A percentile compares a stretch with the other conserved stretches of the same genome.
Conservation (phyloP, 2,888 invertebrate genomes). For the Drosophila cracens region DNA sequence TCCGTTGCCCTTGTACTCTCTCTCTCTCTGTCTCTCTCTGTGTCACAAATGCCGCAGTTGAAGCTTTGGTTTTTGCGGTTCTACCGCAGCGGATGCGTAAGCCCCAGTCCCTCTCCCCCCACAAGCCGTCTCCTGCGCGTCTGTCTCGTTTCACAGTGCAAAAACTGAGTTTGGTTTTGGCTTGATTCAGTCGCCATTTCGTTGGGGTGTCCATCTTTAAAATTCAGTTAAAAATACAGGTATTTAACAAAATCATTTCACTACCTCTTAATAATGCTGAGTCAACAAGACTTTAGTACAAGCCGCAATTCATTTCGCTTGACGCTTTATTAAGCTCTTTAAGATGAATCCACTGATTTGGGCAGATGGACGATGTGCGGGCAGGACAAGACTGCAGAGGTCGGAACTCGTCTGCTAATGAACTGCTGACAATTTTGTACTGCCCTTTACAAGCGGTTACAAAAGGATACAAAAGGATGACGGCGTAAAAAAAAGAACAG, state of each 20-base stretch:
- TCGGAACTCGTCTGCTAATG: conserved; percentile 59
- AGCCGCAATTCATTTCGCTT: conserved; percentile 17
- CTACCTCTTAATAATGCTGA: background rate
- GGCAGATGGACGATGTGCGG: background rate
- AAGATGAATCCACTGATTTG: conserved; percentile 30
- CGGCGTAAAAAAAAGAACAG: conserved; percentile 4
- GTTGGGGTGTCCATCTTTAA: background rate
- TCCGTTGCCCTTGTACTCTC: background rate
- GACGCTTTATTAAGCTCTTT: conserved; percentile 66
- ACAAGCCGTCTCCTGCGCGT: background rate
- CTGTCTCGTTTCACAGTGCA: conserved; percentile 3
- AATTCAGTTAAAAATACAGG: background rate
- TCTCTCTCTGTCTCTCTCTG: conserved; percentile 7
- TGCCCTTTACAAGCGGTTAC: conserved; percentile 77
- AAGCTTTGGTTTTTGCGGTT: conserved; percentile 83
- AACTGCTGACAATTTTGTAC: conserved; percentile 78
- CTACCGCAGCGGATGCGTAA: conserved; percentile 69
- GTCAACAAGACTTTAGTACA: background rate
- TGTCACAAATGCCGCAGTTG: conserved; percentile 68
- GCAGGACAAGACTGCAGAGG: conserved; percentile 1
- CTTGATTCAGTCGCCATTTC: conserved; percentile 4
- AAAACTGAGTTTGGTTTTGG: conserved; percentile 10
- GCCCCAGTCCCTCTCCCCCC: background rate
- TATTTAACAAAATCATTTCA: conserved; percentile 6
- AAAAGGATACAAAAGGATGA: conserved; percentile 66